These are phyloP conservation scores for Junonia oenone DNA, from an alignment of 2,888 invertebrate species.

Conservation along the genomic window DNA sequence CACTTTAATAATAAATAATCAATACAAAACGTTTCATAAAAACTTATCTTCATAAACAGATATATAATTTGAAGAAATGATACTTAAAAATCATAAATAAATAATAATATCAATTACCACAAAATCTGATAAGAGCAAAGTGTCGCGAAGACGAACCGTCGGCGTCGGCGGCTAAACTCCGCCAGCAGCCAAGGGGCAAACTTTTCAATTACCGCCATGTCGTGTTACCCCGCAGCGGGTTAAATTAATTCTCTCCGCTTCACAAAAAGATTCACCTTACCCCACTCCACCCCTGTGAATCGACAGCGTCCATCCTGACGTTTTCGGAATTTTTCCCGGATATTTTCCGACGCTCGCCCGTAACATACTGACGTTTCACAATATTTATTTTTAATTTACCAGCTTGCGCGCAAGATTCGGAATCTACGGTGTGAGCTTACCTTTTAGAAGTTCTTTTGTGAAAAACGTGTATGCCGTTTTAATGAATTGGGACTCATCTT, in stretches of 20 bases:
- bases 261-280: slow-evolving; percentile 79
- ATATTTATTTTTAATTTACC: slow-evolving; percentile 80
- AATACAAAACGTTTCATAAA: no score
- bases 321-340: slow-evolving; percentile 58
- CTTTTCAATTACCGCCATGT: slow-evolving; percentile 79
- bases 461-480: slow-evolving; percentile 51
- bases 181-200: slow-evolving; percentile 75
- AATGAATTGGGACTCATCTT: slow-evolving; percentile 45
- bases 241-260: slow-evolving; percentile 80
- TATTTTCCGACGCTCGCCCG: slow-evolving; percentile 53
- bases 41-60: no score
- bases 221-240: slow-evolving; percentile 80
- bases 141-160: slow-evolving; percentile 52
- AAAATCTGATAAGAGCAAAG: slow-evolving; percentile 36
- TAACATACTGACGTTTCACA: slow-evolving; percentile 78
- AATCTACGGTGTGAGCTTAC: slow-evolving; percentile 58
- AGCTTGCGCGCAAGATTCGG: slow-evolving; percentile 67
- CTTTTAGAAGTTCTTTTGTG: slow-evolving; percentile 64
- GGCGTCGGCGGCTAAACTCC: slow-evolving; percentile 44
- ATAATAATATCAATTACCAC: slow-evolving; percentile 39
- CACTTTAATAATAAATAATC: no score
- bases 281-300: slow-evolving; percentile 52
- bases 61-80: background rate
- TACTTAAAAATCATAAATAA: slow-evolving; percentile 7
- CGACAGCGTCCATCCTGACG: slow-evolving; percentile 56